phyloP scores from a whole-genome alignment of 2,797 vertebrate species.

The Geotrypetes seraphini region DNA sequence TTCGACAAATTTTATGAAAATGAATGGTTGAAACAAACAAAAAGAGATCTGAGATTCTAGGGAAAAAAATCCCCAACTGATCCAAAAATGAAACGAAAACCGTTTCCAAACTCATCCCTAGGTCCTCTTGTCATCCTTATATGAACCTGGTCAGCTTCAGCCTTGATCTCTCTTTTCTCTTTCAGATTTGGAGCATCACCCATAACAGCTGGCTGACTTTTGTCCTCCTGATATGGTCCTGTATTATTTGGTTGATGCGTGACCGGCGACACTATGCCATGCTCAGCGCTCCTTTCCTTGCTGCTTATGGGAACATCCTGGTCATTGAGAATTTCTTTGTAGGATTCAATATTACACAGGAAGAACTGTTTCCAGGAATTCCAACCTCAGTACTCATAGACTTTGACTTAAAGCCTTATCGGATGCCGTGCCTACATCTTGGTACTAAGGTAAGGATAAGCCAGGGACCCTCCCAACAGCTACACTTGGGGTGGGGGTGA shows the following conservation, averaged over 20 bases:
- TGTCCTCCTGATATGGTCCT: slow-evolving; percentile 64
- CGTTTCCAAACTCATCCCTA: too few species aligned
- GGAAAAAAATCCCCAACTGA: too few species aligned
- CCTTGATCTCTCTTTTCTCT: too few species aligned
- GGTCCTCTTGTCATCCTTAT: too few species aligned
- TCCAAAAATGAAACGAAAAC: too few species aligned
- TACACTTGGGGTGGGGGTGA: neutral
- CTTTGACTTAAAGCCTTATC: slow-evolving; percentile 55
- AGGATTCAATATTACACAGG: slow-evolving; percentile 49
- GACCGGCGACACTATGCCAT: slow-evolving; percentile 58
- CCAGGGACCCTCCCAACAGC: neutral
- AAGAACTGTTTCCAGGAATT: slow-evolving; percentile 54
- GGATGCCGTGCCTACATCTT: slow-evolving; percentile 55
- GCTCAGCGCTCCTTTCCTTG: slow-evolving; percentile 72
- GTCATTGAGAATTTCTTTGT: slow-evolving; percentile 54
- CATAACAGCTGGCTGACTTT: slow-evolving; percentile 63
- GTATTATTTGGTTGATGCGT: slow-evolving; percentile 58
- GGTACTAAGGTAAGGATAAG: slow-evolving; percentile 44
- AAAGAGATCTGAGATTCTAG: too few species aligned
- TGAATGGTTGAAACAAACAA: too few species aligned
- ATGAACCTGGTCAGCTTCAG: too few species aligned
- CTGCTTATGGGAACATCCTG: slow-evolving; percentile 60
- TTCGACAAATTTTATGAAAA: too few species aligned
- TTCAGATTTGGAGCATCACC: slow-evolving; percentile 62
- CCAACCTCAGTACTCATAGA: slow-evolving; percentile 50